phyloP scores from a whole-genome alignment of 2,888 invertebrate genomes.

The Mesorhabditis spiculigera region DNA sequence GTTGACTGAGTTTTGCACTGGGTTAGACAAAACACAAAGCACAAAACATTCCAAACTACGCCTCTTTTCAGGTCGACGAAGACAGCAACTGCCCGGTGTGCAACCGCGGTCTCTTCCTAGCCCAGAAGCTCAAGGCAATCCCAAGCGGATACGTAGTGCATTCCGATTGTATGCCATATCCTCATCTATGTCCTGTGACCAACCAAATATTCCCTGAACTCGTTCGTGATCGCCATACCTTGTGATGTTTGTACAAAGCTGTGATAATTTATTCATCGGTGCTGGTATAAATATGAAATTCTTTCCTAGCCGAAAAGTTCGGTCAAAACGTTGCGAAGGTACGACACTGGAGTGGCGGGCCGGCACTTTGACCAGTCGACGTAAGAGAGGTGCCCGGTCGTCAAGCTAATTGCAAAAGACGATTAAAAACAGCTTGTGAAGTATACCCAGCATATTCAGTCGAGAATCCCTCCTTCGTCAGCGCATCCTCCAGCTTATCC shows the following conservation, averaged over 20 bases:
- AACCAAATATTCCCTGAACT: constrained; percentile 9
- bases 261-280: background rate
- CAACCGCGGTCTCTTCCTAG: background rate
- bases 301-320: constrained; percentile 33
- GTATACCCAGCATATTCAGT: constrained; percentile 32
- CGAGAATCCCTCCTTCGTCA: constrained; percentile 38
- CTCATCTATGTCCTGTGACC: constrained; percentile 15
- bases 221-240: background rate
- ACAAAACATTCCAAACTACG: background rate
- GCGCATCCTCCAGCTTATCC: constrained; percentile 28
- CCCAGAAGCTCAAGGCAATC: constrained; percentile 5
- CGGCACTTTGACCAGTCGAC: constrained; percentile 41
- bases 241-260: background rate
- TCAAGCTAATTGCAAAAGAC: background rate
- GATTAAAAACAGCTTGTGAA: background rate
- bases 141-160: constrained; percentile 14
- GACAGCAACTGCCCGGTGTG: constrained; percentile 9
- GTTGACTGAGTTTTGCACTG: background rate
- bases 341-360: constrained; percentile 33
- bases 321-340: constrained; percentile 34
- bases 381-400: constrained; percentile 29
- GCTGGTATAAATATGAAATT: background rate
- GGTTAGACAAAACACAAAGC: background rate
- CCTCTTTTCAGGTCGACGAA: constrained; percentile 12
- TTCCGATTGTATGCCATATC: constrained; percentile 11